phyloP scores from a whole-genome alignment of 2,113 vertebrate genomes.

The Oceanites oceanicus region DNA sequence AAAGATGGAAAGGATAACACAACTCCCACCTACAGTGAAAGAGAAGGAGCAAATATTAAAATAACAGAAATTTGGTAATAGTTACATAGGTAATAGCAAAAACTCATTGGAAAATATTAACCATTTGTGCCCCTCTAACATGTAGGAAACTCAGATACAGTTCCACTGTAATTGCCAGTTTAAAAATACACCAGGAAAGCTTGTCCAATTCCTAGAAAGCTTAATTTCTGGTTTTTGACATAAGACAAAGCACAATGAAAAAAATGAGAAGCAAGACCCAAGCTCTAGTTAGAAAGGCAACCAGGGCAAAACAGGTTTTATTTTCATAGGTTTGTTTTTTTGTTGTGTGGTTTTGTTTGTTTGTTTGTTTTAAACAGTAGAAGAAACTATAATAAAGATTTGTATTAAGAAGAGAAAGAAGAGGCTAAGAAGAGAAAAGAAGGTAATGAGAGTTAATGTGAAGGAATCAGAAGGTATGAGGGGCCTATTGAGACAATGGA shows the following conservation, averaged over 20 bases:
- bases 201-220: neutral
- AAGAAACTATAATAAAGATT: neutral
- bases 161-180: neutral
- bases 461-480: neutral
- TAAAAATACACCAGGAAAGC: neutral
- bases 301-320: neutral
- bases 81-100: neutral
- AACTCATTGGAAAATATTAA: neutral
- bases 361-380: neutral
- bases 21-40: constrained; percentile 82
- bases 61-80: neutral
- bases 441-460: neutral
- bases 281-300: neutral
- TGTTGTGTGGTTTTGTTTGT: neutral
- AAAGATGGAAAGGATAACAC: constrained; percentile 90
- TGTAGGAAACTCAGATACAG: neutral
- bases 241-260: neutral
- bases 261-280: neutral
- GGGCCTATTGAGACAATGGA: neutral
- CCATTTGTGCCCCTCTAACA: neutral
- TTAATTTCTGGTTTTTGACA: neutral
- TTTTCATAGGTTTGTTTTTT: neutral
- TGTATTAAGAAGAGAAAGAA: neutral
- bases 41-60: neutral
- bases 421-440: neutral